Evolutionary conservation across 2,888 invertebrate species (phyloP), one percentile per base, ranked within the genome.

Genomic region (Linnaemya tessellans): DNA sequence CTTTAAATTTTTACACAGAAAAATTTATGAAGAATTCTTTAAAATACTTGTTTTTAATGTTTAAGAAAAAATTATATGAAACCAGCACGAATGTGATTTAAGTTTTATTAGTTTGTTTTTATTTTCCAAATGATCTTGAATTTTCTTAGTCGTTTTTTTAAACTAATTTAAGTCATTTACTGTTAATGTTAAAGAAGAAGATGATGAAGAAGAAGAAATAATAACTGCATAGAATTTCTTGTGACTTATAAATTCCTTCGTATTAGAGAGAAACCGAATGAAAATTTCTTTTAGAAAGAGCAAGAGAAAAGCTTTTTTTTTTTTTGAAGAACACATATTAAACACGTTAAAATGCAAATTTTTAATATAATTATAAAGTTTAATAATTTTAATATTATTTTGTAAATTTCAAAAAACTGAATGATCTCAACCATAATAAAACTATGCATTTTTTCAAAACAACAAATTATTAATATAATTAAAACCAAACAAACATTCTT

Each of bases 91-190:
- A 87, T 88, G 88, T 88, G 87, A 88, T 88, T 71, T 67, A 60
- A 80, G 77, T 67, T 81, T 86, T 87, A 77, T 65, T 85, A 25
- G n/a, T 62, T 74, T 35, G 41, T 38, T 64, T 81, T 82, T 58
- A n/a, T 89, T 90, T 90, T 90, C 89, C 91, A 90, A 90, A 92
- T 92, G 91, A 92, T 92, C 92, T 92, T 91, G 88, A 90, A 88
- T 91, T 80, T 80, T 90, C 89, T 89, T 90, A 92, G 91, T 91
- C 91, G 90, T 90, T 91, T 90, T 90, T 90, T 89, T 88, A 60
- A 35, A 77, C 74, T 78, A 68, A 64, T 70, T 79, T 60, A 68
- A 80, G 70, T 87, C 80, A 83, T 86, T 86, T 77, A 81, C 82
- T 80, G 86, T 87, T 87, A 84, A 80, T 84, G 77, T 68, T 75